A percentile compares a stretch with the other conserved stretches of the same genome.
These are phyloP conservation scores for Actinopyga echinites DNA, from an alignment of 53 echinoderm and acorn worm species.

Conservation along the genomic window DNA sequence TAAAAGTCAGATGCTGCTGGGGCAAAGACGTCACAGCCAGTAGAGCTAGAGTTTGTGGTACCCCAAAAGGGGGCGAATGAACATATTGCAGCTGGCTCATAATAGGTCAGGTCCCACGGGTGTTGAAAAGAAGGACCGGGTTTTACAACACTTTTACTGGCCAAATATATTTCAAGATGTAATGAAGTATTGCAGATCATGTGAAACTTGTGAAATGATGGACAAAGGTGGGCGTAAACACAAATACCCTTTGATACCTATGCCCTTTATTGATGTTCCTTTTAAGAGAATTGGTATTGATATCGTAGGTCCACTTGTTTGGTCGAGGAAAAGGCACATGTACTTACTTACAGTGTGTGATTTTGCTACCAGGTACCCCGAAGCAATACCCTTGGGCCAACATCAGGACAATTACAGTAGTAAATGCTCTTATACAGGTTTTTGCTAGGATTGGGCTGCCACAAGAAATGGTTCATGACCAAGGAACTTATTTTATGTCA, in stretches of 20 bases:
- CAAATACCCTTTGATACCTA: not conserved
- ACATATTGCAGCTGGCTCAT: no score
- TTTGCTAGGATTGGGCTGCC: not conserved
- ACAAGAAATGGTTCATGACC: not conserved
- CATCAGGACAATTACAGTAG: not conserved
- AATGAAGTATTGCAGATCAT: not conserved
- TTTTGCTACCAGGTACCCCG: not conserved
- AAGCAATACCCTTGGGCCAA: not conserved
- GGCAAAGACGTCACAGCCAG: no score
- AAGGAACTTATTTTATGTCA: not conserved
- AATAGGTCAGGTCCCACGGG: no score
- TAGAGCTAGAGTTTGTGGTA: no score
- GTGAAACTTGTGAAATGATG: not conserved
- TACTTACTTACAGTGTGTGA: not conserved
- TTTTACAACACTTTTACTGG: not conserved
- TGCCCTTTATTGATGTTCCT: not conserved
- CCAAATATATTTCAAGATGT: not conserved
- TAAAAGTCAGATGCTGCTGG: no score
- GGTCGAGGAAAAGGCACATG: not conserved
- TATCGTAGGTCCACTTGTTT: not conserved
- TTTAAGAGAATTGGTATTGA: not conserved
- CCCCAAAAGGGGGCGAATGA: no score
- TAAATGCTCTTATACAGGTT: not conserved
- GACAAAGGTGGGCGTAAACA: not conserved
- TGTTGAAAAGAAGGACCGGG: no score